Percentiles rank a stretch among this genome's conserved stretches.
Conservation (phyloP, 2,797 vertebrate genomes). For the Eupleurogrammus muticus region DNA sequence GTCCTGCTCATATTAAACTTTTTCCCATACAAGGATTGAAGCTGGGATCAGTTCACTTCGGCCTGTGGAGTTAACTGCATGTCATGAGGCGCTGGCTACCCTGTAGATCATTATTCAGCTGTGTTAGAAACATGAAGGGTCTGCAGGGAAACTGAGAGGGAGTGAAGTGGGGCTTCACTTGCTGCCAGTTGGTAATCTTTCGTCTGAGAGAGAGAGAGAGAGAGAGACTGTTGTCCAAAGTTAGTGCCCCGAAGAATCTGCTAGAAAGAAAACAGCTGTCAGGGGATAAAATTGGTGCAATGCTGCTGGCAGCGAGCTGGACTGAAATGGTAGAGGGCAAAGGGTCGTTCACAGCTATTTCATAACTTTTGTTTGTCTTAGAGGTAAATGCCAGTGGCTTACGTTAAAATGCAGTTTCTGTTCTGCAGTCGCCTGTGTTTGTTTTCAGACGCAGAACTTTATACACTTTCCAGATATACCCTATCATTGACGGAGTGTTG, state of each 20-base stretch:
- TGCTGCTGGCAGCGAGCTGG: conserved; percentile 70
- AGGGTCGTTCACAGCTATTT: conserved; percentile 76
- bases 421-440: background rate
- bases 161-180: conserved; percentile 46
- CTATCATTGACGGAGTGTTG: conserved; percentile 22
- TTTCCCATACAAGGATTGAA: conserved; percentile 84
- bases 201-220: conserved; percentile 59
- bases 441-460: conserved; percentile 4
- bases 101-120: conserved; percentile 18
- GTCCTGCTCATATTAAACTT: conserved; percentile 80
- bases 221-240: conserved; percentile 84
- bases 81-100: conserved; percentile 25
- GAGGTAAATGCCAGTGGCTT: conserved; percentile 5
- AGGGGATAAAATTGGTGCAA: conserved; percentile 86
- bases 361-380: conserved; percentile 49
- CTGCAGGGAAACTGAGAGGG: conserved; percentile 40
- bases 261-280: conserved; percentile 87
- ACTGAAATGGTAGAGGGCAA: conserved; percentile 82
- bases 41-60: conserved; percentile 48
- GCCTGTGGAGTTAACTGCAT: conserved; percentile 15
- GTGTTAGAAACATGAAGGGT: conserved; percentile 25
- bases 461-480: conserved; percentile 1
- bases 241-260: conserved; percentile 85
- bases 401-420: conserved; percentile 7
- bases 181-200: conserved; percentile 74